phyloP scores from a whole-genome alignment of 2,888 invertebrate genomes.

The Eristalis pertinax region DNA sequence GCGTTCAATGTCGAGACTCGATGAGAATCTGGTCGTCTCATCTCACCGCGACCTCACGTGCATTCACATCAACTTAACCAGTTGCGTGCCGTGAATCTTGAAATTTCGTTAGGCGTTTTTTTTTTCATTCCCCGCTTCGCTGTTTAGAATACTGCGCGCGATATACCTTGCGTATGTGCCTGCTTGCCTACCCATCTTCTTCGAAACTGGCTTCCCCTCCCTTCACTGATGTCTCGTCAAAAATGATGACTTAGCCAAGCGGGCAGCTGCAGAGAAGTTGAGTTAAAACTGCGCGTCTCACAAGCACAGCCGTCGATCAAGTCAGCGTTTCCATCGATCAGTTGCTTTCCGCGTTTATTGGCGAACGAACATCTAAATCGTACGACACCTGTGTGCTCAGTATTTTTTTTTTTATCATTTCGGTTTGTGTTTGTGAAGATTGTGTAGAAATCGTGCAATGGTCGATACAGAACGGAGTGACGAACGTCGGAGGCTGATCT shows the following conservation, averaged over 20 bases:
- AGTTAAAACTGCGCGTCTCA: constrained; percentile 50
- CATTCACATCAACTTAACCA: constrained; percentile 2
- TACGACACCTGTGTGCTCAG: constrained; percentile 46
- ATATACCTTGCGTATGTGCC: constrained; percentile 21
- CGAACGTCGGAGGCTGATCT: constrained; percentile 73
- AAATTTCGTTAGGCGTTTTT: constrained; percentile 1
- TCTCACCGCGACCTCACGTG: not conserved
- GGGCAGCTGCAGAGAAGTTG: constrained; percentile 2
- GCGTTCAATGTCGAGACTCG: constrained; percentile 54
- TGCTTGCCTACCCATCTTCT: constrained; percentile 5
- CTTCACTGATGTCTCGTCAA: constrained; percentile 17
- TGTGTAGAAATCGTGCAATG: constrained; percentile 21
- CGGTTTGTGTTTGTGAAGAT: constrained; percentile 6
- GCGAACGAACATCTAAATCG: constrained; percentile 44
- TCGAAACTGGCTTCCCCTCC: constrained; percentile 56
- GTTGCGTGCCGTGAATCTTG: constrained; percentile 54
- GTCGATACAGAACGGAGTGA: constrained; percentile 55
- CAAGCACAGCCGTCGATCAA: constrained; percentile 67
- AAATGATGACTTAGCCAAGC: constrained; percentile 39
- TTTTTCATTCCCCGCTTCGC: not conserved
- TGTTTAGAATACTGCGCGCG: constrained; percentile 10
- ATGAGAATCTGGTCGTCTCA: not conserved
- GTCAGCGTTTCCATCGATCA: constrained; percentile 57
- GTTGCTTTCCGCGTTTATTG: constrained; percentile 65
- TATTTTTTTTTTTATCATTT: not conserved